phyloP scores from a whole-genome alignment of 2,888 invertebrate genomes.

The Microchrysa polita region DNA sequence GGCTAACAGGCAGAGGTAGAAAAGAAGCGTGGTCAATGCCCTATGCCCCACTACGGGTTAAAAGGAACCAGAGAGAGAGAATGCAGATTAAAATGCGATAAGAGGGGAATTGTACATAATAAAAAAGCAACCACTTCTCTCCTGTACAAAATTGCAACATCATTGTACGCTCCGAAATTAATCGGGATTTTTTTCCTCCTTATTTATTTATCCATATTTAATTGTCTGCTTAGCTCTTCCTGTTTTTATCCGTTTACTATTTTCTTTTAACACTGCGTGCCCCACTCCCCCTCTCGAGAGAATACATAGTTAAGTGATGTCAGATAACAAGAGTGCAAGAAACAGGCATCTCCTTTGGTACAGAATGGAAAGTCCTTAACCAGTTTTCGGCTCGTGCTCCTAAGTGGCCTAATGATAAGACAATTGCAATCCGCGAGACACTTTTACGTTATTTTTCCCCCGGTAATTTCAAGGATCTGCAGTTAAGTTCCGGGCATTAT shows the following conservation, averaged over 20 bases:
- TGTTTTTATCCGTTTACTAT: not conserved
- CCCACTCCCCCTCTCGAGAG: not conserved
- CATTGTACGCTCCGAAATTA: no score
- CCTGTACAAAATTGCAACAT: no score
- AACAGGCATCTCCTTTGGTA: no score
- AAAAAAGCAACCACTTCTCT: no score
- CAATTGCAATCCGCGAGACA: slow-evolving; percentile 42
- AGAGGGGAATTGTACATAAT: no score
- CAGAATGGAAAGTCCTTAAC: slow-evolving; percentile 21
- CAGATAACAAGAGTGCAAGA: no score
- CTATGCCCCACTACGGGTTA: no score
- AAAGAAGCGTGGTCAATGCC: no score
- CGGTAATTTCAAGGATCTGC: slow-evolving; percentile 43
- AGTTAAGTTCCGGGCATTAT: slow-evolving; percentile 41
- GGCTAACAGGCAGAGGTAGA: no score
- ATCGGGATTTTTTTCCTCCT: not conserved
- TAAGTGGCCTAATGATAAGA: slow-evolving; percentile 44
- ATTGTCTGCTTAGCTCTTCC: no score
- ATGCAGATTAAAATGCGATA: no score
- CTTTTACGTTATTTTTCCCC: slow-evolving; percentile 38
- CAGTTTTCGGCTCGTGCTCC: slow-evolving; percentile 27
- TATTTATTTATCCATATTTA: slow-evolving; percentile 1
- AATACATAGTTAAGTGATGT: not conserved
- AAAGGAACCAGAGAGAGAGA: no score
- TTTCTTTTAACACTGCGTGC: not conserved